Conservation (phyloP, 2,888 invertebrate species). For the Tachina grossa region DNA sequence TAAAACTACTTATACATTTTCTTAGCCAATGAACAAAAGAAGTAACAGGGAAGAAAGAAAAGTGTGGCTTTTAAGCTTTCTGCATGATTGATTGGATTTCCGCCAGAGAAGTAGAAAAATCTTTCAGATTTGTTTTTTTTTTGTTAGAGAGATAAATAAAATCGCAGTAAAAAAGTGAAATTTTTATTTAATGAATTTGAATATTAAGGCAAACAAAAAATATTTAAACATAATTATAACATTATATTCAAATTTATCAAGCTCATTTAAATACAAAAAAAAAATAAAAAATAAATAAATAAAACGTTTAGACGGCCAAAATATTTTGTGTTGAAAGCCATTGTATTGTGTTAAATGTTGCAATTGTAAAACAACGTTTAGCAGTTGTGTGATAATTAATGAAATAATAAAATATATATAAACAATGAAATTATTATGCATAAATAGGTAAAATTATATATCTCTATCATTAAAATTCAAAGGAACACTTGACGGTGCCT, state of each 20-base stretch:
- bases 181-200: neutral
- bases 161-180: slow-evolving; percentile 49
- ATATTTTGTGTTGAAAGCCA: slow-evolving; percentile 37
- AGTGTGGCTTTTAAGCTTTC: slow-evolving; percentile 29
- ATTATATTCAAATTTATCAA: slow-evolving; percentile 10
- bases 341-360: slow-evolving; percentile 46
- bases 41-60: neutral
- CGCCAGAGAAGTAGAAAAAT: slow-evolving; percentile 17
- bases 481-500: slow-evolving; percentile 2
- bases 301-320: neutral
- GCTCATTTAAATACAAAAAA: neutral
- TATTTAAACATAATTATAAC: slow-evolving; percentile 3
- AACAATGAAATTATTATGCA: slow-evolving; percentile 1
- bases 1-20: neutral
- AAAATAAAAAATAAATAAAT: neutral
- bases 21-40: neutral
- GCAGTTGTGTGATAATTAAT: slow-evolving; percentile 51
- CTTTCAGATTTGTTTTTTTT: neutral
- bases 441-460: no score
- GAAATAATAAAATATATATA: slow-evolving; percentile 15
- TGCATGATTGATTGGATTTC: slow-evolving; percentile 65
- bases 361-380: slow-evolving; percentile 41
- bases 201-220: neutral
- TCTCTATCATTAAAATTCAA: neutral
- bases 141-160: neutral